These are phyloP conservation scores for Lepidurus apus DNA, from an alignment of 1,140 invertebrate species.

Conservation along the genomic window DNA sequence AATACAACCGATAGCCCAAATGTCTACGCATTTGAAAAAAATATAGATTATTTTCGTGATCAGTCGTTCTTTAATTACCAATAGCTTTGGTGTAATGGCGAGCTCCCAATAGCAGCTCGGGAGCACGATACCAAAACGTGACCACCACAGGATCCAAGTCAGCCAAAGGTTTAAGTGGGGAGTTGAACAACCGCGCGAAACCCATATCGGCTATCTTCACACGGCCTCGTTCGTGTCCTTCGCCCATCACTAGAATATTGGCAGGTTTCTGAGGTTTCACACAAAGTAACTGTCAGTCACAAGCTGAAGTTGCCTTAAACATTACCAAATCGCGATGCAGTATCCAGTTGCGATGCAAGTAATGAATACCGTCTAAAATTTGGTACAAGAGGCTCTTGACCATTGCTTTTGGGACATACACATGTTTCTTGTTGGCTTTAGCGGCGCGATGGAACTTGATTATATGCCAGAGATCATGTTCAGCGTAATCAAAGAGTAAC, in stretches of 20 bases:
- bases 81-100: constrained; percentile 99
- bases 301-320: too few species aligned
- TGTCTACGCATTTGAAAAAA: constrained; percentile 61
- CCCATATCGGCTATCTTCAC: constrained; percentile 99
- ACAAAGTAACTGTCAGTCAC: too few species aligned
- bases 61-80: constrained; percentile 52
- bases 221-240: constrained; percentile 90
- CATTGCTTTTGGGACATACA: constrained; percentile 95
- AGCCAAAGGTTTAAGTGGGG: constrained; percentile 93
- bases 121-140: constrained; percentile 99
- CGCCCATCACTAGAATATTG: constrained; percentile 99
- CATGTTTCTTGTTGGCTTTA: constrained; percentile 95
- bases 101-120: constrained; percentile 91
- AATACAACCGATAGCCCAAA: constrained; percentile 99
- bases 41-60: background rate
- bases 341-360: constrained; percentile 99
- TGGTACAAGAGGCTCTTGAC: constrained; percentile 98
- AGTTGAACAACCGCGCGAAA: constrained; percentile 98
- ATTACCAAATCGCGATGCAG: constrained; percentile 91
- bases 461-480: constrained; percentile 99
- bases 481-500: constrained; percentile 97
- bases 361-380: constrained; percentile 98
- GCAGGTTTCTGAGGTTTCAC: constrained; percentile 78
- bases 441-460: constrained; percentile 98
- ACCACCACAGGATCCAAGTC: constrained; percentile 99